These are phyloP conservation scores for Hypocryptadius cinnamomeus DNA, from an alignment of 2,113 vertebrate genomes.

Conservation along the genomic window DNA sequence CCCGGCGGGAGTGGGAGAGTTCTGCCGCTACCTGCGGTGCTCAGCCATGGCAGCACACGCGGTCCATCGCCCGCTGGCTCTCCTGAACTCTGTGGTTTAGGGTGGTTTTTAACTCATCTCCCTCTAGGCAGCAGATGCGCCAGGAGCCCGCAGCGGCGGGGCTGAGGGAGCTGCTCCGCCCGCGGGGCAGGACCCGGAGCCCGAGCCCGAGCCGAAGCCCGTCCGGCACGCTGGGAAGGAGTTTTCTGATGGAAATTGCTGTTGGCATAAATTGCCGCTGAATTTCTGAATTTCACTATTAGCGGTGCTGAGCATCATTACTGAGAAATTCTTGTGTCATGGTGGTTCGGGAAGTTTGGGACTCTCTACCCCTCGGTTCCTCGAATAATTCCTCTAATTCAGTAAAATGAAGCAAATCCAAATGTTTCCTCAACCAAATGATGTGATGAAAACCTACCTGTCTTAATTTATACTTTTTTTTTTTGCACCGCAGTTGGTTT, in stretches of 20 bases:
- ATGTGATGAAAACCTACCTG: background rate
- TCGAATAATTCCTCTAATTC: background rate
- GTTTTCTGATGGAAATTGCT: background rate
- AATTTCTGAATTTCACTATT: background rate
- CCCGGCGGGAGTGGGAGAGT: fast-evolving
- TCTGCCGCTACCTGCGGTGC: fast-evolving
- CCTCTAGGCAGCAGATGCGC: background rate
- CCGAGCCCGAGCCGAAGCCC: no score
- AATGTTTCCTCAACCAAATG: background rate
- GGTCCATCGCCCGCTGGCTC: fast-evolving
- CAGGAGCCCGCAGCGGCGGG: background rate
- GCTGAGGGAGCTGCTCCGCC: background rate
- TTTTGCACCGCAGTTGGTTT: background rate
- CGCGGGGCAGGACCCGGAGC: no score
- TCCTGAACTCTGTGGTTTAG: fast-evolving
- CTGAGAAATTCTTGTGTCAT: fast-evolving
- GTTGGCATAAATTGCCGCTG: background rate
- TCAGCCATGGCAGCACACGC: fast-evolving
- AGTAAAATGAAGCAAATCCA: background rate
- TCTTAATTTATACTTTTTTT: background rate
- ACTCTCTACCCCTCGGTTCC: fast-evolving
- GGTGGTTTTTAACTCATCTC: fast-evolving
- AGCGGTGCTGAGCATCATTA: background rate
- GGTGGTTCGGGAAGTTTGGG: fast-evolving
- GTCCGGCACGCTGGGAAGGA: fast-evolving